Conservation (phyloP, 2,888 invertebrate genomes). For the Piscicola geometra region DNA sequence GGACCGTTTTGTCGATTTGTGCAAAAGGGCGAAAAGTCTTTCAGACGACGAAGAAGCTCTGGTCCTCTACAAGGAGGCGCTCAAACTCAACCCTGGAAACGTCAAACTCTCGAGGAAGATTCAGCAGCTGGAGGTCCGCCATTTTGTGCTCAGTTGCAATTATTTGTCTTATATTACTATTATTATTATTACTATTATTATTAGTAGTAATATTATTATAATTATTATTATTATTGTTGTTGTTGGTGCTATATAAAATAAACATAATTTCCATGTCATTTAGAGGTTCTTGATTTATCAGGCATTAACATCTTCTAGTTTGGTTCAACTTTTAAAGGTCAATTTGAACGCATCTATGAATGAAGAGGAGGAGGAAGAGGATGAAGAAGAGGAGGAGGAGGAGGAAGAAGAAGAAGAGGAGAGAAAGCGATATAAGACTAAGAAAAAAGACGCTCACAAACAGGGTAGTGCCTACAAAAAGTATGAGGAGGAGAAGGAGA, state of each 20-base stretch:
- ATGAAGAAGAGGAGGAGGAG: constrained; percentile 5
- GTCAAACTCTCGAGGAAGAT: constrained; percentile 15
- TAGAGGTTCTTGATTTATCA: neutral
- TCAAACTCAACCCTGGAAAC: constrained; percentile 20
- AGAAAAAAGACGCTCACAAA: too few species aligned
- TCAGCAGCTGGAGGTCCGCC: constrained; percentile 19
- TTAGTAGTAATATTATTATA: neutral
- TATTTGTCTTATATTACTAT: too few species aligned
- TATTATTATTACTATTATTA: too few species aligned
- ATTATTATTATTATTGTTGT: neutral
- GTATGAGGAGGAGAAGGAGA: too few species aligned
- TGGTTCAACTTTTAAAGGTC: neutral
- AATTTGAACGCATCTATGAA: neutral
- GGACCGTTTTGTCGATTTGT: neutral
- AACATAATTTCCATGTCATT: neutral
- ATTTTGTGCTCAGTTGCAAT: too few species aligned
- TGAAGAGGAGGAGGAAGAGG: constrained; percentile 18
- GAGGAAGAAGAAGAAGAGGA: neutral
- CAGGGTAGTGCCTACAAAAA: too few species aligned
- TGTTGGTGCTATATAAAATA: too few species aligned
- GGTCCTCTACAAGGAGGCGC: constrained; percentile 10
- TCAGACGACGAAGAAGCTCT: constrained; percentile 5
- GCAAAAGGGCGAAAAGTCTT: neutral
- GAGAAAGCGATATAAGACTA: too few species aligned
- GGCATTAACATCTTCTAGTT: neutral